Percentiles rank a stretch among this genome's conserved stretches.
These are phyloP conservation scores for Odontophorus gujanensis DNA, from an alignment of 2,113 vertebrate species.

Conservation along the genomic window DNA sequence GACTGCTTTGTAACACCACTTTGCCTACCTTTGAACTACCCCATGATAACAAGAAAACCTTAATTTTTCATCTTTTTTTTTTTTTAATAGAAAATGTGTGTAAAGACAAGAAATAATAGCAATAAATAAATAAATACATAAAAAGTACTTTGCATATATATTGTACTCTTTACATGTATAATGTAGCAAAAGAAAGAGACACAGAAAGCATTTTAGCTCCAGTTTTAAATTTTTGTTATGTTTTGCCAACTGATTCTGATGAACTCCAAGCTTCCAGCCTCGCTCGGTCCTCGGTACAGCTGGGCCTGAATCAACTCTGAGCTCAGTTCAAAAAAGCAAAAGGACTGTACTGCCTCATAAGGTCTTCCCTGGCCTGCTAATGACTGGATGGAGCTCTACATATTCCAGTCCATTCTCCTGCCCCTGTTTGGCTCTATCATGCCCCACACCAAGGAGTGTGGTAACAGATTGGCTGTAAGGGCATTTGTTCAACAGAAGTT, in stretches of 20 bases:
- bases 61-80: not conserved
- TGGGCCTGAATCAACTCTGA: not conserved
- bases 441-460: not conserved
- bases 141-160: not conserved
- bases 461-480: not conserved
- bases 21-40: not conserved
- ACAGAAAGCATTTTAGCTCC: not conserved
- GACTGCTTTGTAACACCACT: not conserved
- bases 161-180: not conserved
- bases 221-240: not conserved
- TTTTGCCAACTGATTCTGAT: not conserved
- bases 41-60: not conserved
- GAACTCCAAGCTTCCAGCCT: not conserved
- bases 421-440: not conserved
- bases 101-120: not conserved
- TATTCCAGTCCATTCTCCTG: not conserved
- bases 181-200: not conserved
- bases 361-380: not conserved
- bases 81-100: not conserved
- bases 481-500: not conserved
- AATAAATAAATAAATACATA: not conserved
- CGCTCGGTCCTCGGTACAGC: not conserved
- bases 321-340: not conserved
- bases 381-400: not conserved
- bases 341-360: rapidly evolving